Conservation (phyloP, 2,797 vertebrate species). For the Pampus argenteus region DNA sequence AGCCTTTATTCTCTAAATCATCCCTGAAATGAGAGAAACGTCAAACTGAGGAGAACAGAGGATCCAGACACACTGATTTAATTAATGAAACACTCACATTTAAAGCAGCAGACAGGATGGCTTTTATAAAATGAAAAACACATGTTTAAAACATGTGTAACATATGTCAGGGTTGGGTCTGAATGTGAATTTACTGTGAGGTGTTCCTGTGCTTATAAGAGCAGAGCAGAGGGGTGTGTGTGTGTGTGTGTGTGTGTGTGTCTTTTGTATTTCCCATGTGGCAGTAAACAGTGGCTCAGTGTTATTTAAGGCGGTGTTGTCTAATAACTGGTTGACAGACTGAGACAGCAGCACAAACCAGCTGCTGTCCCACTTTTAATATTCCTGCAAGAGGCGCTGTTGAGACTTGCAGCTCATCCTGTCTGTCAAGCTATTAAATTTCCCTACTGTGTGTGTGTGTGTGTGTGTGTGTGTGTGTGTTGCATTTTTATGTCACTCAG, state of each 20-base stretch:
- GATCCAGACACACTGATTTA: too few relatives aligned
- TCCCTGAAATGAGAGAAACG: too few relatives aligned
- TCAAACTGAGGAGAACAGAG: too few relatives aligned
- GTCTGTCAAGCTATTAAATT: background rate
- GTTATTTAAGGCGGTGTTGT: constrained; percentile 37
- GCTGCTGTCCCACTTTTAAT: constrained; percentile 60
- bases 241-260: constrained; percentile 3
- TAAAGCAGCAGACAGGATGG: too few relatives aligned
- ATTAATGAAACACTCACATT: too few relatives aligned
- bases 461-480: background rate
- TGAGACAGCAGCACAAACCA: constrained; percentile 46
- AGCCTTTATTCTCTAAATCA: too few relatives aligned
- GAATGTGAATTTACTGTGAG: background rate
- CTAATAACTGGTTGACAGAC: constrained; percentile 48
- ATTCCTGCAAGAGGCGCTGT: constrained; percentile 21
- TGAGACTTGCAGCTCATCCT: background rate
- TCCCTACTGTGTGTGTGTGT: background rate
- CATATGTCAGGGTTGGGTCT: too few relatives aligned
- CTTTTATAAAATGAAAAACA: too few relatives aligned
- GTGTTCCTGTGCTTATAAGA: background rate
- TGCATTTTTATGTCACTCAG: background rate
- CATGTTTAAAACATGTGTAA: too few relatives aligned
- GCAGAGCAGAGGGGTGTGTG: background rate
- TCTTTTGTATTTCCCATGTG: constrained; percentile 7
- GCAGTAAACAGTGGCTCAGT: constrained; percentile 39